A percentile compares a stretch with the other conserved stretches of the same genome.
These are phyloP conservation scores for Drosophila neoperkinsi DNA, from an alignment of 2,888 invertebrate genomes.

Conservation along the genomic window DNA sequence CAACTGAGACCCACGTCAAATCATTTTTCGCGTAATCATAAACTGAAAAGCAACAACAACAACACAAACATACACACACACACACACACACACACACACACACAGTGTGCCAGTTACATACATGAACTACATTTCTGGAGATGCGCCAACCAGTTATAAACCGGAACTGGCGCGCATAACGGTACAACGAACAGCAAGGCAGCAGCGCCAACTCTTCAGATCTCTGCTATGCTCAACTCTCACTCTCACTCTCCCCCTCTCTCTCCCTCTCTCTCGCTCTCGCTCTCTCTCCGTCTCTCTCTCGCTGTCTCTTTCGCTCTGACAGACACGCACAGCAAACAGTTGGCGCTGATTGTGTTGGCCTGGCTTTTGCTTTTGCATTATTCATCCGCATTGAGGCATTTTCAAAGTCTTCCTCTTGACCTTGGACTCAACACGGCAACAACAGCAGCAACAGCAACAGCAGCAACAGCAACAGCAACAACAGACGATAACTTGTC, in stretches of 20 bases:
- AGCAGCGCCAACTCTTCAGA: slow-evolving; percentile 22
- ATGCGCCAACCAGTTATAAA: slow-evolving; percentile 69
- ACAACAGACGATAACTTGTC: slow-evolving; percentile 60
- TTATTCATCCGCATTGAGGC: slow-evolving; percentile 70
- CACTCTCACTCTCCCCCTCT: slow-evolving; percentile 17
- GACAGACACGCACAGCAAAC: slow-evolving; percentile 10
- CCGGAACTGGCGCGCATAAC: slow-evolving; percentile 76
- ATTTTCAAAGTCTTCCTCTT: slow-evolving; percentile 84
- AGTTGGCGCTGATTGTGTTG: slow-evolving; percentile 39
- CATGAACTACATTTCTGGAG: slow-evolving; percentile 64
- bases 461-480: slow-evolving; percentile 24
- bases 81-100: background rate
- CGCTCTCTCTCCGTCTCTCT: background rate
- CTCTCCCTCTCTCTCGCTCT: slow-evolving; percentile 5
- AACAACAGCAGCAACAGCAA: slow-evolving; percentile 19
- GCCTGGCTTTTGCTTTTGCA: slow-evolving; percentile 62
- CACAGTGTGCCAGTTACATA: slow-evolving; percentile 72
- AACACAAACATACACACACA: background rate
- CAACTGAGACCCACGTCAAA: slow-evolving; percentile 45
- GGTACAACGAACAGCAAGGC: slow-evolving; percentile 43
- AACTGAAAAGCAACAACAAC: slow-evolving; percentile 24
- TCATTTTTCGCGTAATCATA: slow-evolving; percentile 75
- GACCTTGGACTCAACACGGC: slow-evolving; percentile 82
- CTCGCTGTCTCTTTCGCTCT: background rate
- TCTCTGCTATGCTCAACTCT: slow-evolving; percentile 11